Evolutionary conservation across 2,113 vertebrate genomes (phyloP).

Genomic region (Lethenteron camtschaticum): DNA sequence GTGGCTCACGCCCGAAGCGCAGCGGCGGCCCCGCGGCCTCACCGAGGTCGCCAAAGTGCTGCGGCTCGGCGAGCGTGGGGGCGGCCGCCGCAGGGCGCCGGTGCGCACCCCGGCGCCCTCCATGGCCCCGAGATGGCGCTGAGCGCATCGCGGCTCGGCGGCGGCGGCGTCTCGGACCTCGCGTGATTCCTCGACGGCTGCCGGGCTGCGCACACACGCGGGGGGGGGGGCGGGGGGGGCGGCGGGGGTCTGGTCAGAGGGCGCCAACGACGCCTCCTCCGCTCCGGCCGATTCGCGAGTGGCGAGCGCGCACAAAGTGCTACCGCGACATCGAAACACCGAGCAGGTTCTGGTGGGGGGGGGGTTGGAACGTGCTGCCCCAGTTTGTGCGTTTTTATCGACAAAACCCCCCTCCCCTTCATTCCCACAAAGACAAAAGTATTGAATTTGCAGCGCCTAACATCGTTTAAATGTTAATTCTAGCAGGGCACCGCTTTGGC

Average conservation of each 20-base stretch:
- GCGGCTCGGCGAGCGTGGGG: slow-evolving; percentile 85
- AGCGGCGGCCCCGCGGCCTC: slow-evolving; percentile 9
- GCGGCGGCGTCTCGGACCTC: slow-evolving; percentile 6
- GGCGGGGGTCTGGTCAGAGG: slow-evolving; percentile 8
- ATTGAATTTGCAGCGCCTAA: too few species aligned
- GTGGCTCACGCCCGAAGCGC: not conserved
- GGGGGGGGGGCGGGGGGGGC: slow-evolving; percentile 9
- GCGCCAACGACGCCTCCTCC: slow-evolving; percentile 8
- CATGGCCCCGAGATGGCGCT: slow-evolving; percentile 98
- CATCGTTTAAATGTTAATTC: too few species aligned
- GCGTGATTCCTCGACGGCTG: not conserved
- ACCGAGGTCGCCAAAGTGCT: slow-evolving; percentile 91
- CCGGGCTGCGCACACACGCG: too few species aligned
- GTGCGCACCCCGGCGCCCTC: slow-evolving; percentile 74
- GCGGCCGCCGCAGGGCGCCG: slow-evolving; percentile 84
- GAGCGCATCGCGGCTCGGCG: slow-evolving; percentile 83
- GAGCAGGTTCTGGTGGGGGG: too few species aligned
- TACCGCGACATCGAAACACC: not conserved
- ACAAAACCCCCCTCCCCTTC: too few species aligned
- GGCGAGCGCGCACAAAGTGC: not conserved
- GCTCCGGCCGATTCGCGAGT: slow-evolving; percentile 6
- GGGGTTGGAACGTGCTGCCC: too few species aligned
- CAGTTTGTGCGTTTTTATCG: too few species aligned
- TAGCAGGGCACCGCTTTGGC: too few species aligned
- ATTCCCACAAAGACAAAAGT: too few species aligned